phyloP scores from a whole-genome alignment of 2,113 vertebrate genomes.

The Semnornis frantzii region DNA sequence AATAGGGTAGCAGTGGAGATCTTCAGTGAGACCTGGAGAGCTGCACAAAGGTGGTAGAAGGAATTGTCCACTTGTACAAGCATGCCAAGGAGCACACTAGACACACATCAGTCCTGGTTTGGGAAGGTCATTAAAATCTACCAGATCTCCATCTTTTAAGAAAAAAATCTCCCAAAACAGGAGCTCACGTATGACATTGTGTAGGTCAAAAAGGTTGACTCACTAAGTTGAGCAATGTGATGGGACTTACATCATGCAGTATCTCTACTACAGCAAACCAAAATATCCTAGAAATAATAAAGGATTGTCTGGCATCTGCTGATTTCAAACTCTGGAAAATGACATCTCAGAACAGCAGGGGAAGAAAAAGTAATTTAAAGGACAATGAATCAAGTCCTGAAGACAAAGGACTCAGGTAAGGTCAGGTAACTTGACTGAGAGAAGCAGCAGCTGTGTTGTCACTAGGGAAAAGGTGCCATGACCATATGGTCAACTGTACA shows the following conservation, averaged over 20 bases:
- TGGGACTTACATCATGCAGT: background rate
- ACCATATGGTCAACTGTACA: background rate
- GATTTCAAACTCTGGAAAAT: constrained; percentile 17
- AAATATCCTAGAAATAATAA: background rate
- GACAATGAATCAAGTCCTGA: constrained; percentile 9
- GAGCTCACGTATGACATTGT: background rate
- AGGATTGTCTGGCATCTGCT: background rate
- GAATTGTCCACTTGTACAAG: background rate
- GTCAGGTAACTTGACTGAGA: constrained; percentile 18
- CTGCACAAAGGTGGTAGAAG: background rate
- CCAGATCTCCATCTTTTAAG: background rate
- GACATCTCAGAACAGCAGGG: background rate
- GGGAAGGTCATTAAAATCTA: background rate
- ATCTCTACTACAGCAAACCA: background rate
- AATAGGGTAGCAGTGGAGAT: background rate
- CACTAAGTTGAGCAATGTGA: background rate
- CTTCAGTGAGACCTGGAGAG: background rate
- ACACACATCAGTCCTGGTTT: too few species aligned
- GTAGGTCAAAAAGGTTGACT: background rate
- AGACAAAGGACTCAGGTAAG: constrained; percentile 33
- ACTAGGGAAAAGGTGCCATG: constrained; percentile 1
- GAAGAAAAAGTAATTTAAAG: background rate
- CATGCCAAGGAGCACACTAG: background rate
- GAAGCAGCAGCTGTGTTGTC: constrained; percentile 38
- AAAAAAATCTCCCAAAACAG: background rate